These are phyloP conservation scores for Hydraecia micacea DNA, from an alignment of 2,888 invertebrate species.

Conservation along the genomic window DNA sequence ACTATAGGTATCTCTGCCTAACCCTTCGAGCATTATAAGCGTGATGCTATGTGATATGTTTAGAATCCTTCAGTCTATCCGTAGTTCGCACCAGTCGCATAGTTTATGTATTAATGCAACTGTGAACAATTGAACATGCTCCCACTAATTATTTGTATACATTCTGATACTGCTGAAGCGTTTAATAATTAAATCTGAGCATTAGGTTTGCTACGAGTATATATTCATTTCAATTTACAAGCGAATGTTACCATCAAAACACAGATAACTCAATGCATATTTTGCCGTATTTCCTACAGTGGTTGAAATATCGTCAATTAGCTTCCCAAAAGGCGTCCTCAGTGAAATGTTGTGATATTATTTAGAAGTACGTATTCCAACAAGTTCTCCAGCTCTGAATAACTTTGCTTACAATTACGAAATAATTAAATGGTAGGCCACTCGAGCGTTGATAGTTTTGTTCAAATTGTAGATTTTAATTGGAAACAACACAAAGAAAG, in stretches of 20 bases:
- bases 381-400: conserved; percentile 7
- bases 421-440: conserved; percentile 36
- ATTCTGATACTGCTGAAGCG: conserved; percentile 26
- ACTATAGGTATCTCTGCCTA: not conserved
- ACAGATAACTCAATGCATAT: not conserved
- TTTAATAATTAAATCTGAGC: conserved; percentile 48
- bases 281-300: not conserved
- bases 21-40: too few relatives aligned
- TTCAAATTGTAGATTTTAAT: conserved; percentile 32
- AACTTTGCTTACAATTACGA: conserved; percentile 42
- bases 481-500: conserved; percentile 45
- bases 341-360: not conserved
- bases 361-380: conserved; percentile 1
- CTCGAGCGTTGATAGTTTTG: conserved; percentile 39
- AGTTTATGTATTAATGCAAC: conserved; percentile 37
- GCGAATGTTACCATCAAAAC: not conserved
- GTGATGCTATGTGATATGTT: not conserved
- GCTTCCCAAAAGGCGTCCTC: not conserved
- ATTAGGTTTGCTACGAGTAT: conserved; percentile 12
- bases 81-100: not conserved
- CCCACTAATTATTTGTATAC: conserved; percentile 54
- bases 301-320: conserved; percentile 5
- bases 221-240: conserved; percentile 7
- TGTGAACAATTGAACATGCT: conserved; percentile 31
- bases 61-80: not conserved